Base-by-base conservation (phyloP, 2,888 invertebrate genomes). In the Priapulus caudatus region DNA sequence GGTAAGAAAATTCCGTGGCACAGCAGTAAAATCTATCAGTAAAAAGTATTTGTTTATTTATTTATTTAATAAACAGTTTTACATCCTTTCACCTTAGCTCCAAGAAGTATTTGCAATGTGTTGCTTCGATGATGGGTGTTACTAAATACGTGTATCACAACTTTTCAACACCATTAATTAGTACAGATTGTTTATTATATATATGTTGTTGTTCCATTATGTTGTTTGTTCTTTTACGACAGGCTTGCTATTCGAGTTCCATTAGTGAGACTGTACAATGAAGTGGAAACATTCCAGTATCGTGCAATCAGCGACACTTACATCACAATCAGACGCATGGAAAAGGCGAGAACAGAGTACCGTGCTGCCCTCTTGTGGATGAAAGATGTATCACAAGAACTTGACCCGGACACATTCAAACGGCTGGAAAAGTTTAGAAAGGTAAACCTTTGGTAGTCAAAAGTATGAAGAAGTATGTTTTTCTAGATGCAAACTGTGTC, bases 371-470 rank as follows among this genome's bases (percentile, higher is more conserved):
- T 79, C 43, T 61, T 79, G 59, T 98, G 98, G 97, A 97, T 99
- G 95, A 98, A 98, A 74, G 90, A 95, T 54, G 83, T 89, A 1
- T 92, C 93, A 43, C 82, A 85, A 55, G 88, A 93, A 68, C 77
- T 99, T 24, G 95, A 99, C 72, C 98, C 98, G 0, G 98, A 98
- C 67, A 89, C 91, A 0, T 89, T 86, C 54, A 86, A 88, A 63
- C 93, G 95, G 51, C 75, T 98, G 58, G 95, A 97, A 63, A 88
- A 87, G 70, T 99, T 95, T 71, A 79, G 97, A 58, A 93, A 90
- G 71, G 91, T 90, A 16, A n/a, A n/a, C n/a, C n/a, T n/a, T n/a
- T n/a, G 45, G 54, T 50, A 23, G 23, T 23, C 5, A 22, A 16
- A 4, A 4, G 18, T n/a, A 24, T 15, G 23, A 47, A 24, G 22